Evolutionary conservation across 2,888 invertebrate genomes (phyloP), one percentile per base, ranked within the genome.

Genomic region (Labia minor): DNA sequence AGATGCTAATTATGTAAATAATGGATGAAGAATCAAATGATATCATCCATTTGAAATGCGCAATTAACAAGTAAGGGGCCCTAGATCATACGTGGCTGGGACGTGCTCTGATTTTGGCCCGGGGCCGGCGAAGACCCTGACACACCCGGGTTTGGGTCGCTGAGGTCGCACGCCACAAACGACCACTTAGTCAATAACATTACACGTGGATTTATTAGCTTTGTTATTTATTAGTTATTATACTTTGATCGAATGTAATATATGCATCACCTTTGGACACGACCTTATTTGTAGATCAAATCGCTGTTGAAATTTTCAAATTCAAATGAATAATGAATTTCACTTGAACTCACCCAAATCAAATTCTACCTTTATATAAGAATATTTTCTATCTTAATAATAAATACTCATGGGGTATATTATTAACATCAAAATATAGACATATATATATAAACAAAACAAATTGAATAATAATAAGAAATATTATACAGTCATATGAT

Each of bases 61-160:
- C 26, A 26, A 26, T 6, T 26, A 26, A 8, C 26, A 26, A 26
- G 26, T 26, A 26, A n/a, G n/a, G 26, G 26, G 26, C 26, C 26
- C n/a, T n/a, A 8, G 14, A 49, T 49, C 49, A 14, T n/a, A 49
- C 49, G 49, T n/a, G 49, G 49, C 3, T 3, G 14, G 16, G 49
- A 49, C 49, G 49, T 49, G 49, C 49, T 49, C 49, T 49, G 49
- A 14, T 49, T 49, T n/a, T 16, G 49, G 49, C 49, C 49, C 49
- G 49, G 49, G 49, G 49, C 49, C 49, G n/a, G 14, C 49, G 49
- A 49, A 49, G 49, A 49, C 49, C 49, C 49, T 49, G 49, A 49
- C 49, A 49, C 49, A 49, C 49, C 49, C 49, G 49, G 49, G 8
- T 26, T 26, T n/a, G 26, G 26, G 49, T 49, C 49, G 49, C n/a